Base-by-base conservation (phyloP, 2,888 invertebrate species). In the Lingula anatina region DNA sequence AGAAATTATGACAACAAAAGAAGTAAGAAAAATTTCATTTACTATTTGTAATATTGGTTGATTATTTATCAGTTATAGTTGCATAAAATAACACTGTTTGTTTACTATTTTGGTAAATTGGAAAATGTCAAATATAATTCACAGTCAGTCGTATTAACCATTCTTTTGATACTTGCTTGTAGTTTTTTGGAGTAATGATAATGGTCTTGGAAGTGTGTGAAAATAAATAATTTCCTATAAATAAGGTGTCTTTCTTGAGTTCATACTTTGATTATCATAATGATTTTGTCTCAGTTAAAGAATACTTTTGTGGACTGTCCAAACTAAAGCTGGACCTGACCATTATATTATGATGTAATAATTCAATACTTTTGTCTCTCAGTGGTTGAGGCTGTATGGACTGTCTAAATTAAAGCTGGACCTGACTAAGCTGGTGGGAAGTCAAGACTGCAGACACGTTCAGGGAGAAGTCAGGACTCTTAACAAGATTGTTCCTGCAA, bases 311-410 rank as follows among this genome's bases (percentile, higher is more conserved):
- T 58, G 68, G 75, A 52, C 56, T 77, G 38, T 60, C 59, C 12
- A 72, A 70, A 47, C 60, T 76, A 50, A 72, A 71, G 52, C 60
- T 77, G 26, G 71, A 77, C 51, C 63, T 77, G 31, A 65, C 66
- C 52, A 68, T 65, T 35, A 63, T 77, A 43, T 66, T 75, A 25
- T 67, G 73, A 3, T 73, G 73, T 2, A 72, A 74, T 4, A 76
- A 74, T 55, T 76, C 75, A 57, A 70, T 68, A 56, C 75, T n/a
- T n/a, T n/a, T n/a, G n/a, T 39, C 15, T 58, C 62, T 40, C 58
- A 71, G 67, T 77, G 77, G 77, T 52, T 77, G 57, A 59, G 68
- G 38, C 54, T 70, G 50, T 76, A 73, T 58, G 68, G 75, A 52
- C 56, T 77, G 38, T 60, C 59, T 9, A 72, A 70, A 47, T 59